Evolutionary conservation across 2,113 vertebrate genomes (phyloP), one percentile per base, ranked within the genome.

Genomic region (Nansenia antarctica): DNA sequence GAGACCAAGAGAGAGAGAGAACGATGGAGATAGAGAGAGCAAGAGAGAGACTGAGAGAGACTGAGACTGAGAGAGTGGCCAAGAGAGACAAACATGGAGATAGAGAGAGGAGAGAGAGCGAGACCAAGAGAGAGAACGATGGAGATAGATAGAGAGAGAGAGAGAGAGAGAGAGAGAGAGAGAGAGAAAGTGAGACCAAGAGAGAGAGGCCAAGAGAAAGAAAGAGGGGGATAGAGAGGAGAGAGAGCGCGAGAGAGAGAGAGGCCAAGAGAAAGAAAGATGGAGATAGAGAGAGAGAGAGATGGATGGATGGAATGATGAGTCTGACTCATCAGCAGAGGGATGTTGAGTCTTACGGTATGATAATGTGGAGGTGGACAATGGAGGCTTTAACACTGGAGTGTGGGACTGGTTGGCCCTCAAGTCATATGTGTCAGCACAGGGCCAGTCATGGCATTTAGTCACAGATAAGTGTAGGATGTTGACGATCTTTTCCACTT

Each of bases 381-480:
- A 90, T 89, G 69, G 74, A 18, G 32, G 70, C 80, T 83, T 90
- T 90, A 77, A 89, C 53, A 15, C 78, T n/a, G n/a, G n/a, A 47
- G n/a, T 49, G 18, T 49, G 83, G 78, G 87, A 81, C 70, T 26
- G 29, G 66, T 74, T 76, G 82, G 67, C 77, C 78, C 62, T 67
- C 68, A 57, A n/a, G 83, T 82, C 79, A 84, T 76, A 79, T 37
- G 35, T 80, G 72, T 79, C 82, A 80, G 74, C 52, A 49, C 15
- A 2, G 2, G 35, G 8, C 15, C 31, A 37, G 59, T 64, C 76
- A 70, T 22, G 70, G 58, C 61, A 74, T 85, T 82, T 76, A 73
- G 78, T 87, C 86, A 88, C 82, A 67, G 79, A 82, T 78, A 72
- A 66, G 65, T 62, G 72, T 64, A 26, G 67, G 52, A 53, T 63